A percentile compares a stretch with the other conserved stretches of the same genome.
These are phyloP conservation scores for Meiosimyza decipiens DNA, from an alignment of 2,888 invertebrate genomes.

Conservation along the genomic window DNA sequence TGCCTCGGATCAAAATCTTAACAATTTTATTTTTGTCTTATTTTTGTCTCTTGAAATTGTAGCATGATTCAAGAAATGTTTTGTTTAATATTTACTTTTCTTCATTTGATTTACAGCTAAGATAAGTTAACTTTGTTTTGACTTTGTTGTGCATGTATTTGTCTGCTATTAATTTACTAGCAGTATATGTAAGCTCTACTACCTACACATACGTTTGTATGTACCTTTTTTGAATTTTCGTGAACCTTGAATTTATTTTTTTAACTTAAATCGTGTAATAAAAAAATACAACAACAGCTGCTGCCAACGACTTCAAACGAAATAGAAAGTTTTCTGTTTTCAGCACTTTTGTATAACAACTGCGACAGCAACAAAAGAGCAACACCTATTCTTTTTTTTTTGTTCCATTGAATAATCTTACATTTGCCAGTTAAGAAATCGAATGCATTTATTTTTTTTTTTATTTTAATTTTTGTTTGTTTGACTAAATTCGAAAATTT, in stretches of 20 bases:
- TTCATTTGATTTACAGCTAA: constrained; percentile 5
- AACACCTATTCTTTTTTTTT: constrained; percentile 33
- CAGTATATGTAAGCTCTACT: background rate
- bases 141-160: background rate
- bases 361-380: background rate
- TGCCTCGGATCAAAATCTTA: too few relatives aligned
- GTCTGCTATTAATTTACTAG: background rate
- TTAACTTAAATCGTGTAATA: background rate
- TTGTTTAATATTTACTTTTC: background rate
- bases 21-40: too few relatives aligned
- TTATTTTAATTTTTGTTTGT: constrained; percentile 12
- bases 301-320: constrained; percentile 20
- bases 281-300: background rate
- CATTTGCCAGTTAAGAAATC: background rate
- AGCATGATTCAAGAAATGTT: constrained; percentile 15
- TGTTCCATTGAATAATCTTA: constrained; percentile 50
- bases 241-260: too few relatives aligned
- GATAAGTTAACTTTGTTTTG: constrained; percentile 6
- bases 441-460: constrained; percentile 2
- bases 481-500: background rate
- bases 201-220: background rate
- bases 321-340: constrained; percentile 32
- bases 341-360: constrained; percentile 11
- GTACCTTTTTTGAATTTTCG: too few relatives aligned
- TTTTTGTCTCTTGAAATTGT: constrained; percentile 12